phyloP scores from a whole-genome alignment of 2,888 invertebrate species.

The Slavum lentiscoides region DNA sequence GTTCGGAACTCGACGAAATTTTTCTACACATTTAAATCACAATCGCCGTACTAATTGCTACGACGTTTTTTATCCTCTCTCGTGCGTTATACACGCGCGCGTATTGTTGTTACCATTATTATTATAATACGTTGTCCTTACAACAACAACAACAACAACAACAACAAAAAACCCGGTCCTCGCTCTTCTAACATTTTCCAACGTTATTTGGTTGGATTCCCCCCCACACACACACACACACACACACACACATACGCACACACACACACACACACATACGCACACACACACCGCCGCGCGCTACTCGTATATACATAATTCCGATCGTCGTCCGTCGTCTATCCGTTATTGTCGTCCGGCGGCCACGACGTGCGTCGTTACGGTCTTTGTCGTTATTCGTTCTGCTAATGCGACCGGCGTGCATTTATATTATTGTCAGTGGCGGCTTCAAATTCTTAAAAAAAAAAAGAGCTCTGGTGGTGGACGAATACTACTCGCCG shows the following conservation, averaged over 20 bases:
- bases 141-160: no score
- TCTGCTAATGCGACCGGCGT: neutral
- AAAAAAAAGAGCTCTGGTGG: no score
- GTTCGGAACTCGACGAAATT: neutral
- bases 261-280: no score
- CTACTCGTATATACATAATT: no score
- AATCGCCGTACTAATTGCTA: constrained; percentile 22
- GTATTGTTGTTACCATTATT: constrained; percentile 3
- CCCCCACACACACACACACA: no score
- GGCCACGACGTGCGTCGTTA: no score
- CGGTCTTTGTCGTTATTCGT: no score
- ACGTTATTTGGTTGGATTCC: neutral
- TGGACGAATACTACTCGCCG: no score
- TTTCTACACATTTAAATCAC: constrained; percentile 32
- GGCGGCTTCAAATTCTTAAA: no score
- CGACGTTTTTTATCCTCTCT: neutral
- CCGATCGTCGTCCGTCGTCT: neutral
- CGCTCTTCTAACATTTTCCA: neutral
- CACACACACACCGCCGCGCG: no score
- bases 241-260: no score
- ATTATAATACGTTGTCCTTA: neutral
- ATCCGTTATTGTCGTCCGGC: neutral
- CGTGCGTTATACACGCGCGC: neutral
- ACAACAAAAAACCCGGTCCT: neutral
- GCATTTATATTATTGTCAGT: no score